Base-by-base conservation (phyloP, 2,113 vertebrate species). In the Platycercus adscitus region DNA sequence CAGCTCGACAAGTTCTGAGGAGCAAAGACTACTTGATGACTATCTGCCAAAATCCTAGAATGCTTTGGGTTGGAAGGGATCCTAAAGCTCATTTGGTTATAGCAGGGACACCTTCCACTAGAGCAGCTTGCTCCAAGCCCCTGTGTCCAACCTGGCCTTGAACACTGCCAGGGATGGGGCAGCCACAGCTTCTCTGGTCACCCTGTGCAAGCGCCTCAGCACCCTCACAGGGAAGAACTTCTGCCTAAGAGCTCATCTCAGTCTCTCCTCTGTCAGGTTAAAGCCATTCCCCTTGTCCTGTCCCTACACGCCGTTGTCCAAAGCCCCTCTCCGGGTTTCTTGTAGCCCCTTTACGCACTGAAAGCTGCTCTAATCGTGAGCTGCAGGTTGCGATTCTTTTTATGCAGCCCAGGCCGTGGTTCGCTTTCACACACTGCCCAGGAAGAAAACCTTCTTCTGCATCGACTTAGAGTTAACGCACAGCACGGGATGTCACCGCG, bases 111-210 rank as follows among this genome's bases (percentile, higher is more conserved):
- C 6, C 56, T 58, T 58, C 33, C 33, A 35, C 21, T 35, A 7
- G 1, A 58, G 56, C 33, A 35, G 13, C 0, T 1, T 16, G 20
- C 33, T 58, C 20, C 6, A 10, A 58, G 56, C 13, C 56, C 56
- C 19, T 33, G 55, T n/a, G 21, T 58, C 56, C 56, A 58, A 35
- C 56, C 6, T 24, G 21, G 33, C 21, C 56, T 58, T 58, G 1
- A 58, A 3, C 55, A n/a, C 55, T 23, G 55, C 55, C 55, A 58
- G 20, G 33, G 33, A 58, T 58, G 33, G 55, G 55, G 52, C 50
- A 29, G 17, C n/a, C n/a, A 37, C 35, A 37, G 35, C 35, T 37
- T 37, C 35, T 37, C 35, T 37, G 35, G 35, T 7, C 35, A 37
- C 35, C 35, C 35, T 37, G 35, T 37, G 35, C 35, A 7, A 37